Evolutionary conservation across 2,888 invertebrate species (phyloP).

Genomic region (Dryococelus australis): DNA sequence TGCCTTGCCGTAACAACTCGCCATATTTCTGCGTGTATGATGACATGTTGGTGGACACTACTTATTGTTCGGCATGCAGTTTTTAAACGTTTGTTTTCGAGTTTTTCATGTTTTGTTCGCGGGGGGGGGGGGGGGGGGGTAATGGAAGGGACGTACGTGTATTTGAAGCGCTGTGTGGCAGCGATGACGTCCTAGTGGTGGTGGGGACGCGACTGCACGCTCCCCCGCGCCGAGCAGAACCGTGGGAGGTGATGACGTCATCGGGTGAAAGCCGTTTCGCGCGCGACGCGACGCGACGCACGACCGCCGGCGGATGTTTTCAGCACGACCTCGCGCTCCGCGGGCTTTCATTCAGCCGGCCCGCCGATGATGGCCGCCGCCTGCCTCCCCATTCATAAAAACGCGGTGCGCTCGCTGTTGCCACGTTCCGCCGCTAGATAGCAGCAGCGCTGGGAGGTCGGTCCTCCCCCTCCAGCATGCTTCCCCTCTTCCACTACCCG

Average conservation of each 20-base stretch:
- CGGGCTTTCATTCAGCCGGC: constrained; percentile 44
- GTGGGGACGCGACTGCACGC: background rate
- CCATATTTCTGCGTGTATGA: too few relatives aligned
- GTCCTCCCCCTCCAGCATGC: constrained; percentile 11
- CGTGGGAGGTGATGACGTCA: too few relatives aligned
- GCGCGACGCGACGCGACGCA: background rate
- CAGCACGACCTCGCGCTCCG: constrained; percentile 36
- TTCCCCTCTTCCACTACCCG: constrained; percentile 28
- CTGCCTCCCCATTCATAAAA: constrained; percentile 48
- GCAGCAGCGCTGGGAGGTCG: constrained; percentile 40
- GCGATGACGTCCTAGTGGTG: background rate
- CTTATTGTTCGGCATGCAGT: too few relatives aligned
- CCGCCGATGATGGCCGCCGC: constrained; percentile 45
- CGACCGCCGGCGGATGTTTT: constrained; percentile 38
- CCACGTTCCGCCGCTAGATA: constrained; percentile 45
- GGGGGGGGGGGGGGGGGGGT: too few relatives aligned
- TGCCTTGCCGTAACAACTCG: too few relatives aligned
- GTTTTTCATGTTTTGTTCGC: too few relatives aligned
- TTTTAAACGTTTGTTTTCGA: too few relatives aligned
- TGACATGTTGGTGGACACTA: too few relatives aligned
- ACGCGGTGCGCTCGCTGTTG: constrained; percentile 44
- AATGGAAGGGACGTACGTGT: background rate
- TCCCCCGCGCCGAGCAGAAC: too few relatives aligned
- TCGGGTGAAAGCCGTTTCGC: background rate
- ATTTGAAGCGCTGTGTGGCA: background rate